These are phyloP conservation scores for Taeniopygia guttata DNA, from an alignment of 2,797 vertebrate species.

Conservation along the genomic window DNA sequence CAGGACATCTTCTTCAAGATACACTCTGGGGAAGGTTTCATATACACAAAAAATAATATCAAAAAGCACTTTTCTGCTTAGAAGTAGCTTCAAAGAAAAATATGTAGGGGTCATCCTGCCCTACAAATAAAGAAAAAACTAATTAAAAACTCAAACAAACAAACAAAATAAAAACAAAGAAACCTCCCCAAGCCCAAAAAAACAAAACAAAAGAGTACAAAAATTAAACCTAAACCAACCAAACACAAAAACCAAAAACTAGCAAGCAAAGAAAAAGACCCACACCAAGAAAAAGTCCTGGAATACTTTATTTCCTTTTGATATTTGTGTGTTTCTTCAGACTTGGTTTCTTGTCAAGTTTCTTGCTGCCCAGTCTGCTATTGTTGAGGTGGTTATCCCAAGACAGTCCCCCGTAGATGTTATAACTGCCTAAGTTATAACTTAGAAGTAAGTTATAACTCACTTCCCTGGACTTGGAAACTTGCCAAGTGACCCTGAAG, in stretches of 20 bases:
- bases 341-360: neutral
- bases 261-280: neutral
- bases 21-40: neutral
- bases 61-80: neutral
- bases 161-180: neutral
- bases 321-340: neutral
- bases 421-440: neutral
- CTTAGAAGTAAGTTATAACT: neutral
- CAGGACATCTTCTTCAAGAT: neutral
- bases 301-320: neutral
- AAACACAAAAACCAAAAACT: rapidly evolving
- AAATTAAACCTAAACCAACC: neutral
- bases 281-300: neutral
- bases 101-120: neutral
- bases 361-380: neutral
- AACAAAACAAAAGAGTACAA: neutral
- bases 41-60: rapidly evolving
- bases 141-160: neutral
- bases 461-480: neutral
- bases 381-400: neutral
- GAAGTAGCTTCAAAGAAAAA: neutral
- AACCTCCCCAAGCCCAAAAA: too few relatives aligned
- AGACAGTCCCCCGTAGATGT: neutral
- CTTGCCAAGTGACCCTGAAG: neutral
- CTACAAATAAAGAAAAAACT: neutral